Evolutionary conservation across 1,140 invertebrate genomes (phyloP), one percentile per base, ranked within the genome.

Genomic region (Ridgeia piscesae): DNA sequence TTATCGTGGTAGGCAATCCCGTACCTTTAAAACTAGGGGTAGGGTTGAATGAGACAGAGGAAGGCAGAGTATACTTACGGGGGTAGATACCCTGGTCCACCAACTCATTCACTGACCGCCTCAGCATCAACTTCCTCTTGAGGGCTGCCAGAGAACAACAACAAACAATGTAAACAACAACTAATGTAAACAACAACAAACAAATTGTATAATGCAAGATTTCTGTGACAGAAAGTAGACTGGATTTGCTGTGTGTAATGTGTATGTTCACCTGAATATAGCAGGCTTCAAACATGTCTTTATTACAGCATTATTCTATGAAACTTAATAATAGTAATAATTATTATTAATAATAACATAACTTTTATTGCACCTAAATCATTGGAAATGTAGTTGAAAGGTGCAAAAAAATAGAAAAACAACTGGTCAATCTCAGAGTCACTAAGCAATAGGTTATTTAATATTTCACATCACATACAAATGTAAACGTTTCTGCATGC

Each of bases 1-100:
- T 99, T 97, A 99, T 99, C 98, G 96, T 99, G 98, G 97, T 99
- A 98, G 95, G 99, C 99, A 96, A 99, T 99, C 97, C 99, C 98
- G 93, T 98, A 98, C 94, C n/a, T n/a, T n/a, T n/a, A n/a, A n/a
- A 99, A 98, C 93, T 99, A 97, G 42, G 11, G 42, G 11, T 42
- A 42, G 42, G 42, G 42, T 42, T 42, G 42, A 42, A 42, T 4
- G 42, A n/a, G n/a, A n/a, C n/a, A n/a, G n/a, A 42, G 58, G 31
- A 6, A 92, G n/a, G 35, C 35, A n/a, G 91, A 8, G n/a, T 33
- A n/a, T 33, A 91, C 94, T 34, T 33, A 99, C 99, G 98, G 96
- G 99, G 98, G 97, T 99, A 98, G 95, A 99, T 99, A 96, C 99
- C 99, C 97, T 99, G 98, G 93, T 98, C 98, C 93, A 99, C 98